Evolutionary conservation across 2,113 vertebrate genomes (phyloP), one percentile per base, ranked within the genome.

Genomic region (Azemiops feae): DNA sequence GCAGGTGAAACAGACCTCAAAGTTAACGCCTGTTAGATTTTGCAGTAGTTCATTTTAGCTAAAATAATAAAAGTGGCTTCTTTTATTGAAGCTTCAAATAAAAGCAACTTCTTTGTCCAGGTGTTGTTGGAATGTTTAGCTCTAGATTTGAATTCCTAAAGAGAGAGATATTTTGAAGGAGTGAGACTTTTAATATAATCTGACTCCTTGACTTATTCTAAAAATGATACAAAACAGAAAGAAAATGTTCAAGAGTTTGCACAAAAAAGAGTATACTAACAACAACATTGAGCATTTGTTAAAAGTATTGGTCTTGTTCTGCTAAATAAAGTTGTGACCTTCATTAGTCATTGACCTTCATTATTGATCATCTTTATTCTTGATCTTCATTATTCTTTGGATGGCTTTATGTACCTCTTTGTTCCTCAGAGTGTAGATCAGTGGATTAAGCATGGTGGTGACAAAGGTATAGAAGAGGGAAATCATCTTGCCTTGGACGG

Each of bases 381-480:
- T 69, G 30, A 69, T 69, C 30, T n/a, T 69, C 1, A 69, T 69
- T 2, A 69, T n/a, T 69, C 64, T 69, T n/a, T n/a, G 64, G 30
- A 34, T n/a, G 30, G 64, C 64, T 69, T 69, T 69, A 30, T 69
- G 64, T n/a, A 69, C 30, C 64, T 69, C 64, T n/a, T n/a, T n/a
- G 64, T 69, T 69, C 12, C 64, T 69, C 14, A 69, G n/a, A 69
- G 64, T 69, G 14, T 69, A 69, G 64, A 69, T n/a, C 30, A 69
- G 4, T 69, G 64, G 64, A 69, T 69, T 69, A n/a, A 69, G 64
- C 64, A 69, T 69, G 30, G 64, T 14, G 27, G 91, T 91, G 53
- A 95, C 5, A 4, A 93, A 2, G 0, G 94, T 91, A 52, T 95
- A 95, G 87, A 93, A 96, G 5, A 95, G 47, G 25, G 95, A 95